A percentile compares a stretch with the other conserved stretches of the same genome.
Evolutionary conservation across 1,140 invertebrate species (phyloP).

Genomic region (Eciton burchellii): DNA sequence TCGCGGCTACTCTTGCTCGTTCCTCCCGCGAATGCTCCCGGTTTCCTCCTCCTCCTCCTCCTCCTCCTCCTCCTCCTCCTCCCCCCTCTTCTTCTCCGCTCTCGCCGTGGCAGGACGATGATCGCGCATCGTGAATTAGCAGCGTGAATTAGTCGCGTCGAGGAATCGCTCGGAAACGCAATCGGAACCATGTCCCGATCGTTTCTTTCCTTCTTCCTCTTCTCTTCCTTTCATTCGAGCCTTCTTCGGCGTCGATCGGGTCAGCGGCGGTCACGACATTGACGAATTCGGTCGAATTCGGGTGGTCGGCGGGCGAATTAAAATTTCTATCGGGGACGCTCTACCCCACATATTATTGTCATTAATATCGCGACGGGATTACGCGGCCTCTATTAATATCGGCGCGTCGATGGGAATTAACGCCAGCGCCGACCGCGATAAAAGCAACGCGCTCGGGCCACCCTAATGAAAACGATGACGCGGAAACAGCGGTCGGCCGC

Average conservation of each 20-base stretch:
- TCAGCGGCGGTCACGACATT: conserved; percentile 49
- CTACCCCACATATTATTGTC: conserved; percentile 60
- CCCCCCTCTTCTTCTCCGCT: no score
- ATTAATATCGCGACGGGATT: conserved; percentile 59
- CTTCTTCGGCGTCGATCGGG: conserved; percentile 44
- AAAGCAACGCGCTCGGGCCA: conserved; percentile 45
- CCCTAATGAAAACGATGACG: conserved; percentile 50
- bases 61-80: no score
- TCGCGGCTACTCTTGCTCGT: conserved; percentile 35
- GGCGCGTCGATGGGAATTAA: conserved; percentile 56
- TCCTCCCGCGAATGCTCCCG: conserved; percentile 42
- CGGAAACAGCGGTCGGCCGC: conserved; percentile 20
- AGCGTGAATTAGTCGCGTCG: no score
- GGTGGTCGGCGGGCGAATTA: conserved; percentile 36
- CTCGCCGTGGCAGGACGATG: no score
- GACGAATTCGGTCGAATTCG: conserved; percentile 52
- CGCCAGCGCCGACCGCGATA: conserved; percentile 57
- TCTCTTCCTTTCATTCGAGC: no score
- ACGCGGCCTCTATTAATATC: conserved; percentile 57
- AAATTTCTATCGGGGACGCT: conserved; percentile 54
- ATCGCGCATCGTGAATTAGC: no score
- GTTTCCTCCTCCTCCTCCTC: no score
- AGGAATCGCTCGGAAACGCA: no score
- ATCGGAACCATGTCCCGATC: no score
- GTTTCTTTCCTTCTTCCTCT: no score